Percentiles rank a stretch among this genome's conserved stretches.
Conservation (phyloP, 2,888 invertebrate species). For the Poecilus cupreus region DNA sequence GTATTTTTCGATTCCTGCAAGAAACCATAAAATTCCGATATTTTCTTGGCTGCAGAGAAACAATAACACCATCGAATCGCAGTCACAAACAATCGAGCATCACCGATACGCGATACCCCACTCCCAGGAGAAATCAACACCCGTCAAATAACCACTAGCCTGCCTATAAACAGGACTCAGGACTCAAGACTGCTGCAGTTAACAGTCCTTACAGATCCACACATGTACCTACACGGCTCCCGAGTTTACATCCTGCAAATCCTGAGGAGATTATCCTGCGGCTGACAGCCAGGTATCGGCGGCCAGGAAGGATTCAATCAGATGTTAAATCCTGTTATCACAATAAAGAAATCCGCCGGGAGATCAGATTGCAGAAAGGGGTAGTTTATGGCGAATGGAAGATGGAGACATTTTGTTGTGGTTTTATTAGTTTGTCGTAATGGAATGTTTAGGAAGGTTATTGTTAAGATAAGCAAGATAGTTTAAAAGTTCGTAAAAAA, state of each 20-base stretch:
- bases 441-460: neutral
- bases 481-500: too few relatives aligned
- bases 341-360: slow-evolving; percentile 5
- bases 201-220: neutral
- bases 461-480: neutral
- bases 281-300: neutral
- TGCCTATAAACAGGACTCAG: slow-evolving; percentile 25
- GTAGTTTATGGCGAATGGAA: neutral
- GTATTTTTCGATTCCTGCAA: too few relatives aligned
- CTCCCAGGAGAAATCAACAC: slow-evolving; percentile 25
- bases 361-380: neutral
- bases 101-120: neutral
- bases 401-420: neutral
- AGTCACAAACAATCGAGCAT: slow-evolving; percentile 34
- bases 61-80: slow-evolving; percentile 31
- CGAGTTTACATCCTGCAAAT: neutral
- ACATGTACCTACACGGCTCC: neutral
- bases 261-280: neutral
- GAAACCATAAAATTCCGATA: too few relatives aligned
- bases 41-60: too few relatives aligned
- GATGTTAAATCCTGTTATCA: slow-evolving; percentile 35
- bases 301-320: slow-evolving; percentile 5
- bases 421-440: neutral
- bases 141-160: slow-evolving; percentile 17
- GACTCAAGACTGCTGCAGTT: neutral